A percentile compares a stretch with the other conserved stretches of the same genome.
Conservation (phyloP, 1,140 invertebrate species). For the Grapholita molesta region DNA sequence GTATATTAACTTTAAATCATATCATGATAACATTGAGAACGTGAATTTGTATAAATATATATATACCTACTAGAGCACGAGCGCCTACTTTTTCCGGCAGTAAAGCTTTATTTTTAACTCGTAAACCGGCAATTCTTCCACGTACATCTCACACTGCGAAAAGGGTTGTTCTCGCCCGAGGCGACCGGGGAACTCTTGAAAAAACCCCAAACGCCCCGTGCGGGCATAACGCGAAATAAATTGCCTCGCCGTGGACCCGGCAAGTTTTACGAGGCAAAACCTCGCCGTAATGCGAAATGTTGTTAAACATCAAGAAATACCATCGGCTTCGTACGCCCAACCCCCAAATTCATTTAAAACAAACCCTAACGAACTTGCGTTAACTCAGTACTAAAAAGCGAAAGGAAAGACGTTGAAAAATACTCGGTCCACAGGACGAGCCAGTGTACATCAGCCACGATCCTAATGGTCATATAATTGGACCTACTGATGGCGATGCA, state of each 20-base stretch:
- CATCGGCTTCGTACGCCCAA: not conserved
- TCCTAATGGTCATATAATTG: constrained; percentile 37
- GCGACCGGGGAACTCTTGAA: constrained; percentile 11
- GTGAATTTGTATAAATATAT: not conserved
- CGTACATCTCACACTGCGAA: constrained; percentile 25
- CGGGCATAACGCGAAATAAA: constrained; percentile 36
- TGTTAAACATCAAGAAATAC: constrained; percentile 26
- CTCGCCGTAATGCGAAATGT: constrained; percentile 22
- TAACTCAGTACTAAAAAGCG: not conserved
- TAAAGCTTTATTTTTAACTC: constrained; percentile 12
- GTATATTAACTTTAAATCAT: not conserved
- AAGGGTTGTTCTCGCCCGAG: constrained; percentile 28
- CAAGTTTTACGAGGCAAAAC: constrained; percentile 25
- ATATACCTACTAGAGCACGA: not conserved
- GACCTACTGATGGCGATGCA: constrained; percentile 29
- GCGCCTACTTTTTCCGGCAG: not conserved
- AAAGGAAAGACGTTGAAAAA: not conserved
- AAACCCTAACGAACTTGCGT: constrained; percentile 18
- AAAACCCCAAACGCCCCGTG: constrained; percentile 21
- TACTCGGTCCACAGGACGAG: constrained; percentile 11
- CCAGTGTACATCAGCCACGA: constrained; percentile 21
- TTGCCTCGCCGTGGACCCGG: constrained; percentile 24
- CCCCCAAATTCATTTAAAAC: constrained; percentile 20
- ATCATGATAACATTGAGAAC: not conserved
- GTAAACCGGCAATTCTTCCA: constrained; percentile 21